Evolutionary conservation across 2,888 invertebrate species (phyloP).

Genomic region (Plutella xylostella): DNA sequence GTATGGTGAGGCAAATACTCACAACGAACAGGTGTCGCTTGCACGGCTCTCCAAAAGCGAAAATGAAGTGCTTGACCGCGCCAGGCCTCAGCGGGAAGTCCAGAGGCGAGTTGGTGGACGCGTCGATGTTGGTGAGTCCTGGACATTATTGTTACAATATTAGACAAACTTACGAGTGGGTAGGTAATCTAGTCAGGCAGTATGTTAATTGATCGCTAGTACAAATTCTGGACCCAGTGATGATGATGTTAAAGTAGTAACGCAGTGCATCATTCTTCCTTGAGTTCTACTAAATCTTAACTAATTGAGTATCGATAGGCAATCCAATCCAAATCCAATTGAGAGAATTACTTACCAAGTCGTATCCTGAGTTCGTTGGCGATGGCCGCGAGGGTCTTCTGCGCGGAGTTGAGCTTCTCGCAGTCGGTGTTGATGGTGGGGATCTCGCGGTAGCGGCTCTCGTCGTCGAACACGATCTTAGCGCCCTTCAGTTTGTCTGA

Average conservation of each 20-base stretch:
- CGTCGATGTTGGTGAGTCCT: slow-evolving; percentile 66
- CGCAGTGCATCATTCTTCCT: neutral
- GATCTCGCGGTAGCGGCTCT: slow-evolving; percentile 29
- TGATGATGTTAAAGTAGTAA: neutral
- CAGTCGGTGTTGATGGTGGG: slow-evolving; percentile 28
- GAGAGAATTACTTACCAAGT: slow-evolving; percentile 29
- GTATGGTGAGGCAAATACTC: slow-evolving; percentile 36
- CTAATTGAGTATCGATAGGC: neutral
- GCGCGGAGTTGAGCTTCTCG: slow-evolving; percentile 23
- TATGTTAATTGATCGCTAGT: neutral
- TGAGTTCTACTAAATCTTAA: neutral
- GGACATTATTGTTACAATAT: slow-evolving; percentile 25
- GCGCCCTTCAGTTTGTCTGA: slow-evolving; percentile 54
- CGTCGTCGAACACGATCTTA: slow-evolving; percentile 44
- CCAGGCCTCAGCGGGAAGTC: slow-evolving; percentile 81
- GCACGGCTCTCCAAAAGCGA: slow-evolving; percentile 73
- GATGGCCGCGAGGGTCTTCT: slow-evolving; percentile 20
- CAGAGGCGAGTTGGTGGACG: slow-evolving; percentile 73
- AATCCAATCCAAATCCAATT: slow-evolving; percentile 2
- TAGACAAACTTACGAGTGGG: neutral
- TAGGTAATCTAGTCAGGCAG: neutral
- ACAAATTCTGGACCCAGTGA: neutral
- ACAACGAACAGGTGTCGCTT: slow-evolving; percentile 65
- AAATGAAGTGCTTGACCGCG: slow-evolving; percentile 79
- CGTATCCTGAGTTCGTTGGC: slow-evolving; percentile 25